phyloP scores from a whole-genome alignment of 2,888 invertebrate species.

The Calameuta pallipes region DNA sequence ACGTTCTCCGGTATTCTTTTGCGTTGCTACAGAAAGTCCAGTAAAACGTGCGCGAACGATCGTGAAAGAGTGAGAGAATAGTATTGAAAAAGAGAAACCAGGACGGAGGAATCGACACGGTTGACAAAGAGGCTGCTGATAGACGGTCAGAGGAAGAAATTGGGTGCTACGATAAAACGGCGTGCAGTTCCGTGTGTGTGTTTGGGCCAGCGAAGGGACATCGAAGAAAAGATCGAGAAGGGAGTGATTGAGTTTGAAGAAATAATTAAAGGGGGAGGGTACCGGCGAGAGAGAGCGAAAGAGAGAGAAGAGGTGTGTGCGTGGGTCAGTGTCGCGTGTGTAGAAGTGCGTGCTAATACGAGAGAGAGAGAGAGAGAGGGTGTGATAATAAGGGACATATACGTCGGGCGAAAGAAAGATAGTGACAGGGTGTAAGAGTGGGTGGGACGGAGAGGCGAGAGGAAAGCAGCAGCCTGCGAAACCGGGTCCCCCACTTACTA shows the following conservation, averaged over 20 bases:
- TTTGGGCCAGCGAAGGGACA: background rate
- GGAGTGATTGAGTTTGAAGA: background rate
- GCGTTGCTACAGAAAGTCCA: background rate
- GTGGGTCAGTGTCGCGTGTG: background rate
- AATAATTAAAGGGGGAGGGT: background rate
- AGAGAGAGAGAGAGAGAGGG: slow-evolving; percentile 7
- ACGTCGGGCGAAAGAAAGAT: slow-evolving; percentile 17
- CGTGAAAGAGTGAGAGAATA: background rate
- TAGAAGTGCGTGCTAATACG: background rate
- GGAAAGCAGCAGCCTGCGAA: slow-evolving; percentile 21
- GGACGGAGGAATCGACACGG: background rate
- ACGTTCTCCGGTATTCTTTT: slow-evolving; percentile 11
- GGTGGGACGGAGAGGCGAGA: slow-evolving; percentile 16
- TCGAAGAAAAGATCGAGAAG: background rate
- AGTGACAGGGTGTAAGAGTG: background rate
- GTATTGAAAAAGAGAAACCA: background rate
- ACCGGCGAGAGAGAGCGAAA: background rate
- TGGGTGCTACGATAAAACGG: background rate
- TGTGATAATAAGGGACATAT: background rate
- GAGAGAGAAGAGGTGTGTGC: background rate
- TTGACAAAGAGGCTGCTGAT: background rate
- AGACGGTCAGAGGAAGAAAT: background rate
- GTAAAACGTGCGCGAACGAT: background rate
- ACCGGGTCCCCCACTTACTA: slow-evolving; percentile 36
- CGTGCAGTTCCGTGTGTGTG: background rate